Evolutionary conservation across 92 coral and sea anemone genomes (phyloP).

Genomic region (Blastomussa wellsi): DNA sequence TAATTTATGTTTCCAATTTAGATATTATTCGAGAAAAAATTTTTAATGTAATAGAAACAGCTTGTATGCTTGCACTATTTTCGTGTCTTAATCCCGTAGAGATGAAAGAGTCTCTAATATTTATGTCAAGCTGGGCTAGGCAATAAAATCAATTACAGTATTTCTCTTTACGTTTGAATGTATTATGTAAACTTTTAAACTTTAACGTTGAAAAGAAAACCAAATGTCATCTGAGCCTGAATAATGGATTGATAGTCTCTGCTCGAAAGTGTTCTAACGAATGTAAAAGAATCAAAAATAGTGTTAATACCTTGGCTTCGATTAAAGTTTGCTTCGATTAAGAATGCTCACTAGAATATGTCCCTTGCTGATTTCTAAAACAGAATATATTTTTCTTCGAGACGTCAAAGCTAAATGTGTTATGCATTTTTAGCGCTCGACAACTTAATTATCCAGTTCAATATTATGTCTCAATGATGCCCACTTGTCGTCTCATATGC

Average conservation of each 20-base stretch:
- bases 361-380: neutral
- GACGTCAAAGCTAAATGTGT: neutral
- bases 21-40: conserved; percentile 12
- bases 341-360: neutral
- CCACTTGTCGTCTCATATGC: neutral
- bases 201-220: neutral
- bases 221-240: neutral
- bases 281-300: neutral
- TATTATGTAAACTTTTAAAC: neutral
- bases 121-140: neutral
- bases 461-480: neutral
- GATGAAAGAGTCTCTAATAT: conserved; percentile 5
- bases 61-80: conserved; percentile 5
- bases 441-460: neutral
- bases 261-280: neutral
- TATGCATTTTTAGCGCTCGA: neutral
- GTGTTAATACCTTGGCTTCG: neutral
- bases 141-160: conserved; percentile 7
- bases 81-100: neutral
- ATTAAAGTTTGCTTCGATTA: neutral
- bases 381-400: neutral
- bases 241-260: neutral
- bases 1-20: neutral
- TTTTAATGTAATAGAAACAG: conserved; percentile 27
- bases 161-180: neutral